Conservation (phyloP, 1,140 invertebrate genomes). For the Neodiprion fabricii region DNA sequence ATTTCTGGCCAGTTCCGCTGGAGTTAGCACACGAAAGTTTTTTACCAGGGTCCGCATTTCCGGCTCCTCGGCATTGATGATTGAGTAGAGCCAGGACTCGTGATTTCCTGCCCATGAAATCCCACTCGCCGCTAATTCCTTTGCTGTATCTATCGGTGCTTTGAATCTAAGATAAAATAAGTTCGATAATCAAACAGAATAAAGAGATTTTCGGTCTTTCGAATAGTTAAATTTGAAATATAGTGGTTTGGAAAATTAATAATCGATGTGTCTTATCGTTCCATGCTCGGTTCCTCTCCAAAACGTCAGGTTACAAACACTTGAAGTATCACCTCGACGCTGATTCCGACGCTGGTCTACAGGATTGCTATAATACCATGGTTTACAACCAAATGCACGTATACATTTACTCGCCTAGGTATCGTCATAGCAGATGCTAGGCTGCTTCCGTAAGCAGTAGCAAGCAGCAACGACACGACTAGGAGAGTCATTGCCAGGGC, state of each 20-base stretch:
- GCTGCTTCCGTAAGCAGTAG: conserved; percentile 63
- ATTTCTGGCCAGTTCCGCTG: conserved; percentile 34
- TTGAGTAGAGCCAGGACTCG: conserved; percentile 65
- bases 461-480: conserved; percentile 52
- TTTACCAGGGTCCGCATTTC: conserved; percentile 53
- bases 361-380: too few relatives aligned
- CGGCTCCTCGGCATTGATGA: conserved; percentile 57
- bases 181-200: not conserved
- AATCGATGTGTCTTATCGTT: too few relatives aligned
- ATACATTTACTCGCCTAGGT: conserved; percentile 50
- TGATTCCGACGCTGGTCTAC: too few relatives aligned
- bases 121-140: conserved; percentile 60
- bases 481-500: conserved; percentile 29
- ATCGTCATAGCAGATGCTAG: conserved; percentile 64
- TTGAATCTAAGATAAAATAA: conserved; percentile 41
- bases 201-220: not conserved
- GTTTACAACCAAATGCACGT: too few relatives aligned
- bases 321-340: too few relatives aligned
- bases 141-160: conserved; percentile 59
- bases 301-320: conserved; percentile 16
- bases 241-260: not conserved
- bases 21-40: conserved; percentile 54
- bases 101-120: conserved; percentile 65
- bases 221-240: not conserved
- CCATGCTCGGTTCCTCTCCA: not conserved